phyloP scores from a whole-genome alignment of 2,113 vertebrate genomes.

The Stomatorhinus ivindoensis region DNA sequence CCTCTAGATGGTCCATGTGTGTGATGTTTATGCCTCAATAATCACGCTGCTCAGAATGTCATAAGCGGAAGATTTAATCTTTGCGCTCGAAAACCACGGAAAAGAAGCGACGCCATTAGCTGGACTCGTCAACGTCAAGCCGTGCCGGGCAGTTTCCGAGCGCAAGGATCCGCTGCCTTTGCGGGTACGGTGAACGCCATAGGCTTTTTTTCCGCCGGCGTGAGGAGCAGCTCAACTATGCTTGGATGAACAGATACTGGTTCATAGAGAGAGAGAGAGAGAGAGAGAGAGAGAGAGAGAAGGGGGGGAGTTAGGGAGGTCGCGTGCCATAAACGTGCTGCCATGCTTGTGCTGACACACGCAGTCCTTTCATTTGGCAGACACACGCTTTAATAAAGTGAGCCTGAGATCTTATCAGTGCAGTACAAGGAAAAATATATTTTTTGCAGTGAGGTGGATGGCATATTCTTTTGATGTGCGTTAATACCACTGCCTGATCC shows the following conservation, averaged over 20 bases:
- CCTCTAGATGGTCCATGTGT: neutral
- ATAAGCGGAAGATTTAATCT: neutral
- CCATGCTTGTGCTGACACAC: slow-evolving; percentile 1
- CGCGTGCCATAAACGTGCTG: neutral
- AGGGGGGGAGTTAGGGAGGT: neutral
- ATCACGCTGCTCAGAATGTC: neutral
- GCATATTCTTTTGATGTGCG: neutral
- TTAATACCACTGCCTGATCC: neutral
- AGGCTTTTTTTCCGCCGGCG: neutral
- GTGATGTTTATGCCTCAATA: neutral
- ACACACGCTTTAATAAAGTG: slow-evolving; percentile 20
- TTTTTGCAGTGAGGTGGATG: neutral
- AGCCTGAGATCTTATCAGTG: slow-evolving; percentile 27
- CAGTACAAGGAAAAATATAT: neutral
- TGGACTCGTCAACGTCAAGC: neutral
- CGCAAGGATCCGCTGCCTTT: neutral
- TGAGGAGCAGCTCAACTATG: neutral
- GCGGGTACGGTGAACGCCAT: neutral
- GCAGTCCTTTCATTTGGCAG: slow-evolving; percentile 16
- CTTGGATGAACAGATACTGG: neutral
- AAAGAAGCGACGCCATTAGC: neutral
- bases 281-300: neutral
- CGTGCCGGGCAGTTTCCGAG: neutral
- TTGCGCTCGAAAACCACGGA: neutral
- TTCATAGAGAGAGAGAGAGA: neutral